Base-by-base conservation (phyloP, 2,888 invertebrate species). In the Anodontia alba region DNA sequence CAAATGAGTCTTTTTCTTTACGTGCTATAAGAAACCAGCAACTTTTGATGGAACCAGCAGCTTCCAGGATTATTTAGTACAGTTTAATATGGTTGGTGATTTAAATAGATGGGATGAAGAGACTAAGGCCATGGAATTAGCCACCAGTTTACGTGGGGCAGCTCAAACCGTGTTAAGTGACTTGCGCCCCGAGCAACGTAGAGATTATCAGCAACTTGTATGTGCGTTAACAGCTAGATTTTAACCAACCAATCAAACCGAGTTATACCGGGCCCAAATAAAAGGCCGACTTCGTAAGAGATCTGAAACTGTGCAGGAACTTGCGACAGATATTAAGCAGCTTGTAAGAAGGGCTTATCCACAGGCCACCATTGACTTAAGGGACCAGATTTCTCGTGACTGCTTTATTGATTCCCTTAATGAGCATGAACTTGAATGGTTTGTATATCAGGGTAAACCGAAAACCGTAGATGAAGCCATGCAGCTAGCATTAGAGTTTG, bases 21-120 rank as follows among this genome's bases (percentile, higher is more conserved):
- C 46, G 29, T 29, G 33, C 17, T 31, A 33, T 15, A 71, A 71
- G 68, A 75, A 54, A 31, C 57, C 76, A 33, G 57, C 70, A 10
- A 71, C 17, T 20, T 76, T 54, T 71, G 76, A 76, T 62, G 76
- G 76, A 0, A 70, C 38, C 8, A 49, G 26, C 23, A 71, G 70
- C 33, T 71, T 51, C 49, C 76, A 71, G 43, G 76, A 76, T 36
- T 70, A 70, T 33, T 29, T 76, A n/a, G 76, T 76, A 3, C 76
- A 76, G 31, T 76, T 76, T 71, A 70, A 76, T 36, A 76, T 76
- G 70, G 38, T 54, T 3, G 20, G 71, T 20, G 26, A 43, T n/a
- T 26, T 72, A 12, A 78, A 78, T 29, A 31, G 29, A 49, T 78
- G 78, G 73, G 69, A 72, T 31, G 26, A 77, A 20, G 3, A 1